phyloP scores from a whole-genome alignment of 2,113 vertebrate species.

The Mohoua ochrocephala region DNA sequence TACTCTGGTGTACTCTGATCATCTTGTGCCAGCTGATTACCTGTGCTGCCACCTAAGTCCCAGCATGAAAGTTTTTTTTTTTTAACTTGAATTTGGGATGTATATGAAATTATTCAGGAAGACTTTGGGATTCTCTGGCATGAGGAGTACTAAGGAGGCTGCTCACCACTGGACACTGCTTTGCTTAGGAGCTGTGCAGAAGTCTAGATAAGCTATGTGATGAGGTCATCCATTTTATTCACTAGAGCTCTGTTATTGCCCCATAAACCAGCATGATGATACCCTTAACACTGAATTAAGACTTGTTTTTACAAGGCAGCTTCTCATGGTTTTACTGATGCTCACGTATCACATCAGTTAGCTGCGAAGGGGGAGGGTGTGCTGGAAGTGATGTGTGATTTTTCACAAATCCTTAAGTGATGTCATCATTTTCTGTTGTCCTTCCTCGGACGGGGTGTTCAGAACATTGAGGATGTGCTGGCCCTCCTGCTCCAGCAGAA shows the following conservation, averaged over 20 bases:
- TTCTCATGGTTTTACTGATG: not conserved
- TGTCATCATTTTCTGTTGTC: not conserved
- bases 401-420: not conserved
- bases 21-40: not conserved
- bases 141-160: not conserved
- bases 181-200: not conserved
- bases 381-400: not conserved
- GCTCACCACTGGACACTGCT: not conserved
- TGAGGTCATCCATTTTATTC: not conserved
- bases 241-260: slow-evolving; percentile 4
- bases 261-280: slow-evolving; percentile 31
- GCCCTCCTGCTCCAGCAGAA: not conserved
- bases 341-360: not conserved
- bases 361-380: not conserved
- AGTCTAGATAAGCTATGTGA: not conserved
- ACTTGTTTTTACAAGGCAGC: slow-evolving; percentile 18
- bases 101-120: not conserved
- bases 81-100: not conserved
- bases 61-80: not conserved
- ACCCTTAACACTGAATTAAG: slow-evolving; percentile 41
- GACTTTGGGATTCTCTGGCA: not conserved
- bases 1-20: not conserved
- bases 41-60: not conserved
- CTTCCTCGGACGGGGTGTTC: not conserved
- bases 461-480: not conserved